Conservation (phyloP, 2,888 invertebrate genomes). For the Fragum whitleyi region DNA sequence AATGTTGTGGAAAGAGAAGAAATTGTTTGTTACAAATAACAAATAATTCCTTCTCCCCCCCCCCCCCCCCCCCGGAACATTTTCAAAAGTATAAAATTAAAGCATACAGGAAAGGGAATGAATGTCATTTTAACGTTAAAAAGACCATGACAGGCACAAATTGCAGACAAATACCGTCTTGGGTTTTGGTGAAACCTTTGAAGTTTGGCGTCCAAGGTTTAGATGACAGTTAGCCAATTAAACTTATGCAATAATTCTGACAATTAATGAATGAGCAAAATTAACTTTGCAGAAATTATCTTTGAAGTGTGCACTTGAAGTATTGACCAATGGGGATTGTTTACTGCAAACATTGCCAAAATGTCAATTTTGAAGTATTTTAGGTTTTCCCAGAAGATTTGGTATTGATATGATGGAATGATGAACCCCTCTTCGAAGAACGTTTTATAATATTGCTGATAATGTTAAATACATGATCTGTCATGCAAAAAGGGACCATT, state of each 20-base stretch:
- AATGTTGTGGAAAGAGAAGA: background rate
- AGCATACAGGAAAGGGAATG: too few species aligned
- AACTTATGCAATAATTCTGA: constrained; percentile 16
- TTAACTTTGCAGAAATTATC: background rate
- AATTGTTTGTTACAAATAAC: background rate
- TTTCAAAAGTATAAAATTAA: too few species aligned
- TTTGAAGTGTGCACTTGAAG: constrained; percentile 10
- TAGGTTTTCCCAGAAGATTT: background rate
- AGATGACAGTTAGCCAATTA: constrained; percentile 22
- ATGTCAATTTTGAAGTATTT: constrained; percentile 20
- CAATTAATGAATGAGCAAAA: constrained; percentile 17
- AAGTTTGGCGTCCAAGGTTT: constrained; percentile 12
- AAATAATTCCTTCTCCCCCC: constrained; percentile 3
- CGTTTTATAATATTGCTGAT: too few species aligned
- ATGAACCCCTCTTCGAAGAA: background rate
- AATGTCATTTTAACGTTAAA: background rate
- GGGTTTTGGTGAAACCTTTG: background rate
- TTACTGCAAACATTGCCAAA: constrained; percentile 13
- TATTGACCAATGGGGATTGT: constrained; percentile 14
- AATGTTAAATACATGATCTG: too few species aligned
- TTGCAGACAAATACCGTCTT: constrained; percentile 1
- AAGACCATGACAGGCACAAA: constrained; percentile 4
- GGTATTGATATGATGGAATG: background rate
- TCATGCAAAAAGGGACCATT: too few species aligned
- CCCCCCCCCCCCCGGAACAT: too few species aligned